Base-by-base conservation (phyloP, 2,797 vertebrate genomes). In the Amblyopsis hoosieri region DNA sequence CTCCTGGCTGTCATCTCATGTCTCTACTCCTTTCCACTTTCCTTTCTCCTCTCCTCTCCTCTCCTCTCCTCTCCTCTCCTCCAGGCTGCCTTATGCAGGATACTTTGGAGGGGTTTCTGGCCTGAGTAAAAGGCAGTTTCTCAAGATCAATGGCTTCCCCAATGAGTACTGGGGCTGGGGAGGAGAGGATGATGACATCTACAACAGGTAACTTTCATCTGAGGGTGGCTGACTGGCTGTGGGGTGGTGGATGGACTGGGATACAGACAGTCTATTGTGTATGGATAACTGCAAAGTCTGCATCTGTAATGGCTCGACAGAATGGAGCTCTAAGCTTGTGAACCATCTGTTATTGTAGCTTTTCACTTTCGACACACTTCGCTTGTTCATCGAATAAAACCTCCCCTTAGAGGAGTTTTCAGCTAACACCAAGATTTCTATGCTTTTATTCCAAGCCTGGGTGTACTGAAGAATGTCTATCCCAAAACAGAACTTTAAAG, bases 121-220 rank as follows among this genome's bases (percentile, higher is more conserved):
- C 54, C 93, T 99, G 75, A 98, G 94, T 90, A 98, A 95, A 91
- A 92, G 95, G 71, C 97, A 99, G 91, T 99, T 98, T 76, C 90
- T 99, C 87, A 99, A 95, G 91, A 99, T 99, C 87, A 99, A 99
- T 2, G 97, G 97, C 79, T 99, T 99, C 82, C 97, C 97, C 65
- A 99, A 99, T 0, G 97, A 99, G 74, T 99, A 99, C 88, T 99
- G 97, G 97, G 97, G 97, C 82, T 99, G 97, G 97, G 97, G 97
- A 80, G 97, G 97, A 19, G 97, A 99, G 83, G 97, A 99, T 2
- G 97, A 99, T 9, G 97, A 99, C 90, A 99, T 99, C 82, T 99
- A 98, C 86, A 99, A 99, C 92, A 93, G 97, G 97, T 98, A 74
- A 87, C 82, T 37, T 15, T n/a, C 37, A 42, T 19, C 5, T n/a